phyloP scores from a whole-genome alignment of 2,113 vertebrate species.

The Natator depressus region DNA sequence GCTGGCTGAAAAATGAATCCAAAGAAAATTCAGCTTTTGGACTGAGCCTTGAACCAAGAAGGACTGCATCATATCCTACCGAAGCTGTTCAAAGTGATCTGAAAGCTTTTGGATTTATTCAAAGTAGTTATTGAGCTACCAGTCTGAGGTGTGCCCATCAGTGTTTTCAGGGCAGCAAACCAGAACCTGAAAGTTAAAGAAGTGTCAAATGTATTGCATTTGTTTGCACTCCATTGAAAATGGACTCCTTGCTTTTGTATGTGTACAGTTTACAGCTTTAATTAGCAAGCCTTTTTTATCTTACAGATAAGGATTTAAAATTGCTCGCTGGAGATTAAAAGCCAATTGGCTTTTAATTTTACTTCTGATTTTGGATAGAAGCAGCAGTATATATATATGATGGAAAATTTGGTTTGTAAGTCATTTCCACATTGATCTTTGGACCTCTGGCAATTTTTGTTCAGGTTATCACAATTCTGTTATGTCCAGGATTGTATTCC shows the following conservation, averaged over 20 bases:
- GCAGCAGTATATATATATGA: neutral
- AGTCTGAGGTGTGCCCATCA: neutral
- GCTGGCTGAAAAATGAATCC: slow-evolving; percentile 53
- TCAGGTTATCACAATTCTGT: neutral
- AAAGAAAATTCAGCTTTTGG: slow-evolving; percentile 42
- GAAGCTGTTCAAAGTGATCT: slow-evolving; percentile 49
- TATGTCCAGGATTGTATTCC: neutral
- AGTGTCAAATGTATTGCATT: neutral
- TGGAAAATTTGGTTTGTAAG: neutral
- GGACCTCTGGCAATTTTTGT: neutral
- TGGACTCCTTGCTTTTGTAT: rapidly evolving
- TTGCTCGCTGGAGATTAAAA: neutral
- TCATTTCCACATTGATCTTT: neutral
- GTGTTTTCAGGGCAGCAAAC: neutral
- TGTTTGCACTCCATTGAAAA: neutral
- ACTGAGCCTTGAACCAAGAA: slow-evolving; percentile 12
- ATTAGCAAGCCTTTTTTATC: slow-evolving; percentile 17
- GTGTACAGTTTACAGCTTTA: slow-evolving; percentile 19
- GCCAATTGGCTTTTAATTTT: neutral
- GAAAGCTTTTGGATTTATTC: neutral
- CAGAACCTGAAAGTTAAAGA: neutral
- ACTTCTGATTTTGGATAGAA: neutral
- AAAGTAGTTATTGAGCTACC: neutral
- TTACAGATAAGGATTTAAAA: neutral
- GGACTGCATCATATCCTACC: neutral